Evolutionary conservation across 2,888 invertebrate genomes (phyloP), one percentile per base, ranked within the genome.

Genomic region (Xestobium rufovillosum): DNA sequence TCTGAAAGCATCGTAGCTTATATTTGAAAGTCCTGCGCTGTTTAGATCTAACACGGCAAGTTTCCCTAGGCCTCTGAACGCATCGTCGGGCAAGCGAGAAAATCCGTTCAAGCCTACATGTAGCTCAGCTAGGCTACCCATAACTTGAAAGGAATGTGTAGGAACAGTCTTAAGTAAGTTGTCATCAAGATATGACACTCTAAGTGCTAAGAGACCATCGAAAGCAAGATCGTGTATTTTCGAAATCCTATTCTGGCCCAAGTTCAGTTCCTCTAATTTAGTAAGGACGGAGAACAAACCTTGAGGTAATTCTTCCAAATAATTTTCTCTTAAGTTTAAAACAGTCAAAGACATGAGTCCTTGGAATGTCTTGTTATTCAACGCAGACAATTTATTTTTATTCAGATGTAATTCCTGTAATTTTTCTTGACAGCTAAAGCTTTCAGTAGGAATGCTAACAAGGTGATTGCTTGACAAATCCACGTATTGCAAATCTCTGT

Each of bases 21-120:
- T 81, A 55, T 85, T 85, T 39, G 78, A 76, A 45, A 89, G 72
- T 11, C 83, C 84, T 14, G 88, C 87, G 48, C 86, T 84, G 50
- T 80, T 80, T 45, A 90, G 68, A 61, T 89, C 88, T 51, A 90
- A 65, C 9, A 81, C 80, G 2, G 82, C 75, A 13, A 90, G 67
- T 41, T 80, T 78, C 47, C 78, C 80, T 6, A 89, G 71, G 35
- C 85, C 83, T 34, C 76, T 74, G 61, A 90, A 90, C 9, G 84
- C 80, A 47, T 84, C 84, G 48, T 82, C 80, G 4, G 82, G 80
- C 39, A 90, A 68, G 34, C 72, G 71, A 10, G 81, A 76, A 59
- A 90, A 88, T 0, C 80, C 83, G 59, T 90, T 90, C 44, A 85
- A 73, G 8, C 89, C 89, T 26, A 90, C 76, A 56, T 85, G 87